phyloP scores from a whole-genome alignment of 1,140 invertebrate genomes.

The Phymastichus coffea region DNA sequence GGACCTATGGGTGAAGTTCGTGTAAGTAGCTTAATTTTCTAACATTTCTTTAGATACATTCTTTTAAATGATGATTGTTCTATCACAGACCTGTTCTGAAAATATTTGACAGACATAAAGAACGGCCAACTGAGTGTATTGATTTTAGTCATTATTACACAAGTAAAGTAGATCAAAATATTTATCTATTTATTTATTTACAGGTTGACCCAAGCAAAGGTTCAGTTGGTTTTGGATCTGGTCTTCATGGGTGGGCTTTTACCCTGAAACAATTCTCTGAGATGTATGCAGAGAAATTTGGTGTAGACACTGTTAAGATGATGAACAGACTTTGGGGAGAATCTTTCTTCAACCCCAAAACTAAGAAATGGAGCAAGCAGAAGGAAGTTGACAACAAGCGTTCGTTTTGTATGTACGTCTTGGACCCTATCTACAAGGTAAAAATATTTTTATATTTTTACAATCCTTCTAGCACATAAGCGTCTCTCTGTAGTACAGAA shows the following conservation, averaged over 20 bases:
- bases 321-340: constrained; percentile 98
- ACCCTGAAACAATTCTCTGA: constrained; percentile 99
- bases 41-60: too few species aligned
- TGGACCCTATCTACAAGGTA: constrained; percentile 98
- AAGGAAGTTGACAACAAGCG: constrained; percentile 89
- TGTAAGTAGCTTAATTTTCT: constrained; percentile 56
- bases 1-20: constrained; percentile 99
- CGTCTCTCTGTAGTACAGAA: constrained; percentile 52
- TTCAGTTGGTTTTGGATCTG: constrained; percentile 98
- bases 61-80: constrained; percentile 46
- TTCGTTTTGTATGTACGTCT: constrained; percentile 97
- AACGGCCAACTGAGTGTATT: constrained; percentile 48
- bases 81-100: constrained; percentile 55
- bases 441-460: constrained; percentile 29
- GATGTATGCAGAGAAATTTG: constrained; percentile 98
- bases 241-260: constrained; percentile 99
- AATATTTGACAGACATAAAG: constrained; percentile 38
- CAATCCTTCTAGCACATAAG: constrained; percentile 56
- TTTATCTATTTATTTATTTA: too few species aligned
- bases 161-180: neutral
- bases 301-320: constrained; percentile 94
- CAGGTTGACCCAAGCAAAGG: constrained; percentile 94
- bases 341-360: constrained; percentile 96
- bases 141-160: too few species aligned
- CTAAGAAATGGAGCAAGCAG: constrained; percentile 97